Conservation (phyloP, 2,888 invertebrate species). For the Automeris io region DNA sequence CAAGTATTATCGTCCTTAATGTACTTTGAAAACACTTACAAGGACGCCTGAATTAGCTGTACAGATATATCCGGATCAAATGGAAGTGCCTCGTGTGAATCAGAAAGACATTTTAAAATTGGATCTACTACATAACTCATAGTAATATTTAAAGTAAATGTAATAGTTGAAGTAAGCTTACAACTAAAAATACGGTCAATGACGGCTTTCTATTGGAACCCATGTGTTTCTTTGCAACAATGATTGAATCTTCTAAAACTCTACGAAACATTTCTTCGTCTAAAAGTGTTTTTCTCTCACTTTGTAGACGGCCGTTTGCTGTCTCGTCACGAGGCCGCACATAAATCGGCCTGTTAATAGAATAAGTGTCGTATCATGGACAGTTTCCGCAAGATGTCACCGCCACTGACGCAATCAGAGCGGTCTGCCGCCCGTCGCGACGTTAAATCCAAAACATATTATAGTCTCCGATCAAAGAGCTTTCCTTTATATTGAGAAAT, state of each 20-base stretch:
- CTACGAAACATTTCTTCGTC: constrained; percentile 33
- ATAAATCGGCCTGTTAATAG: constrained; percentile 53
- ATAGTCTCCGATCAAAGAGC: constrained; percentile 66
- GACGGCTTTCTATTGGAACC: background rate
- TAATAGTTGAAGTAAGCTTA: too few species aligned
- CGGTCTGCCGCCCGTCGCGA: constrained; percentile 55
- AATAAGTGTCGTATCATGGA: constrained; percentile 46
- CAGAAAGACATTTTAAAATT: constrained; percentile 54
- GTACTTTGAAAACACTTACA: constrained; percentile 57
- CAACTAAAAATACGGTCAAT: too few species aligned
- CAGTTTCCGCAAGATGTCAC: constrained; percentile 52
- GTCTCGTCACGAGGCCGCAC: constrained; percentile 35
- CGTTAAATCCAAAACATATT: constrained; percentile 66
- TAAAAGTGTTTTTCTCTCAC: constrained; percentile 27
- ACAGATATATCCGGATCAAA: constrained; percentile 67
- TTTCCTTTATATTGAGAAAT: constrained; percentile 43
- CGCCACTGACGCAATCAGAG: constrained; percentile 49
- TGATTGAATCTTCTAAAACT: constrained; percentile 13
- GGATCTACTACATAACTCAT: constrained; percentile 55
- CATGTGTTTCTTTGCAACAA: background rate
- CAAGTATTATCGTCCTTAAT: constrained; percentile 60
- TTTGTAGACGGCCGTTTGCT: constrained; percentile 40
- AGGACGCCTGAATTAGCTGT: constrained; percentile 67
- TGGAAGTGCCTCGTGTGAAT: constrained; percentile 66
- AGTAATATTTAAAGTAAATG: too few species aligned